phyloP scores from a whole-genome alignment of 1,140 invertebrate genomes.

The Potamilus streckersoni region DNA sequence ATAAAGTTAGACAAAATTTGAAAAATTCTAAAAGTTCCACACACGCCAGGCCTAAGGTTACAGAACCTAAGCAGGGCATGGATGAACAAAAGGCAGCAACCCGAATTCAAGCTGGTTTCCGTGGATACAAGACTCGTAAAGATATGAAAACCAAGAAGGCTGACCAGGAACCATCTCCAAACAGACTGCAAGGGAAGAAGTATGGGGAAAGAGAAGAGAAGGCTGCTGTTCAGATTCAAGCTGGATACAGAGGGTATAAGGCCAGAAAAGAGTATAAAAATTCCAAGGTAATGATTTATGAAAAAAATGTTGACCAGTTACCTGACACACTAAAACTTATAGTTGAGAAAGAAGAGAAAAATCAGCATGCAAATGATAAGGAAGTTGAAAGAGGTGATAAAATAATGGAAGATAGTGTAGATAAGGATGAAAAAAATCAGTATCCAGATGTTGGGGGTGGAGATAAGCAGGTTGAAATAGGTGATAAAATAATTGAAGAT shows the following conservation, averaged over 20 bases:
- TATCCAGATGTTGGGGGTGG: too few species aligned
- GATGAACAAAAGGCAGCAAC: constrained; percentile 68
- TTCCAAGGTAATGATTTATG: constrained; percentile 27
- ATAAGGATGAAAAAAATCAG: too few species aligned
- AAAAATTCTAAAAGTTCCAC: too few species aligned
- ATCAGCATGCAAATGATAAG: too few species aligned
- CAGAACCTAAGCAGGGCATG: constrained; percentile 27
- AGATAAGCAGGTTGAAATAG: too few species aligned
- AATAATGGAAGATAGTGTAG: too few species aligned
- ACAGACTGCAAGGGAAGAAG: neutral
- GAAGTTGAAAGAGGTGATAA: too few species aligned
- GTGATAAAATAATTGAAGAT: too few species aligned
- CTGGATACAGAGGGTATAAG: constrained; percentile 23
- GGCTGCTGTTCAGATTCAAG: constrained; percentile 17
- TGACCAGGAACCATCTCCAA: too few species aligned
- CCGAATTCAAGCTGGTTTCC: constrained; percentile 76
- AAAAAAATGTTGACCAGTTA: constrained; percentile 23
- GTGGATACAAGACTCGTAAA: constrained; percentile 79
- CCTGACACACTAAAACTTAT: constrained; percentile 6
- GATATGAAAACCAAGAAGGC: constrained; percentile 64
- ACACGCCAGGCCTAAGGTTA: too few species aligned
- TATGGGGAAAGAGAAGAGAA: neutral
- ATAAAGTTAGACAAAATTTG: constrained; percentile 7
- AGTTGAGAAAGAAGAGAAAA: too few species aligned
- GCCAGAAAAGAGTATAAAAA: constrained; percentile 25